Conservation (phyloP, 2,113 vertebrate genomes). For the Tringa solitaria region DNA sequence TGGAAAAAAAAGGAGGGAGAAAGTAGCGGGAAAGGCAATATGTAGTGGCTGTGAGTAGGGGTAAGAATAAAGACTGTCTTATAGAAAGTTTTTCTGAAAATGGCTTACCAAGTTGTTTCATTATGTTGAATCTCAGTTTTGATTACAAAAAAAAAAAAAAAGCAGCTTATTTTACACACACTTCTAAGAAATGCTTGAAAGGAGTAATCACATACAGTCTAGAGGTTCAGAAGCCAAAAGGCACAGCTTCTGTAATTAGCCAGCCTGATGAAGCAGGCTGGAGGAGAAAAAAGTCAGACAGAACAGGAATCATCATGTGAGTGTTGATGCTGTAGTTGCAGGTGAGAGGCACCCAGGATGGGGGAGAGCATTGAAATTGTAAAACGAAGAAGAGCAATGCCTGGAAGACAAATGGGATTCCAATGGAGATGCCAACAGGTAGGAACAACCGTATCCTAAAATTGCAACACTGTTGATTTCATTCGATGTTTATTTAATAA, state of each 20-base stretch:
- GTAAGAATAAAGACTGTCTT: neutral
- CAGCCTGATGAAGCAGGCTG: neutral
- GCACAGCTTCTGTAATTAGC: neutral
- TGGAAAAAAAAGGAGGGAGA: neutral
- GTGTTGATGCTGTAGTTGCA: neutral
- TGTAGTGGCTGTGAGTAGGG: neutral
- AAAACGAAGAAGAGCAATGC: neutral
- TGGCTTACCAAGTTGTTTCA: neutral
- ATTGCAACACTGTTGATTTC: neutral
- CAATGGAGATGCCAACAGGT: neutral
- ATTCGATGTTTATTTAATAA: neutral
- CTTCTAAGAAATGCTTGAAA: neutral
- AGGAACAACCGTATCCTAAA: neutral
- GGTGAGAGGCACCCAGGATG: neutral
- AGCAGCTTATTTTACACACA: neutral
- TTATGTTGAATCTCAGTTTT: neutral
- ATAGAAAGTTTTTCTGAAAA: neutral
- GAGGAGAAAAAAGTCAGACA: neutral
- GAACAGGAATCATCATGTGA: neutral
- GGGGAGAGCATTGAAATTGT: neutral
- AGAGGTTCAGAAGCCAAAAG: neutral
- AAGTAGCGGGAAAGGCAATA: neutral
- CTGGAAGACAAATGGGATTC: neutral
- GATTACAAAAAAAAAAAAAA: neutral
- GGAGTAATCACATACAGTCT: neutral